phyloP scores from a whole-genome alignment of 2,113 vertebrate species.

The Corvus cornix region DNA sequence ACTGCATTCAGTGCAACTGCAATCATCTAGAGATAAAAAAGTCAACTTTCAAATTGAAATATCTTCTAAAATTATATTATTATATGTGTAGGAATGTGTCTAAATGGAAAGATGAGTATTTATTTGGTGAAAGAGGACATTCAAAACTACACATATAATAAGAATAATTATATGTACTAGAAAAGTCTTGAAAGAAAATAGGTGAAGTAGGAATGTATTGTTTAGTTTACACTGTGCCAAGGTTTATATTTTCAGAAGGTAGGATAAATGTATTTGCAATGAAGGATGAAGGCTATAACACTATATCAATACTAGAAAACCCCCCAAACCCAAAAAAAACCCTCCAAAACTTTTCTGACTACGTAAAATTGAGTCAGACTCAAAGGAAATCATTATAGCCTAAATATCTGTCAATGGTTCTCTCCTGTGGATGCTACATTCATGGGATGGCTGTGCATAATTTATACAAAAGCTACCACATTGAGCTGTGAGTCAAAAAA shows the following conservation, averaged over 20 bases:
- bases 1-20: neutral
- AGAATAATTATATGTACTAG: neutral
- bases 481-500: neutral
- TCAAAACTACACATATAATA: neutral
- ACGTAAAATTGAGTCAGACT: neutral
- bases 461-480: neutral
- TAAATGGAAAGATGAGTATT: neutral
- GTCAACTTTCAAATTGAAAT: neutral
- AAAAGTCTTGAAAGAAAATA: neutral
- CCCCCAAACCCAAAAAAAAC: rapidly evolving
- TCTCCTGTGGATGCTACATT: neutral
- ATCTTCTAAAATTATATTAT: neutral
- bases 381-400: neutral
- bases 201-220: neutral
- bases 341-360: neutral
- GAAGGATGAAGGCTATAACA: neutral
- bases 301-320: neutral
- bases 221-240: neutral
- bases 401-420: neutral
- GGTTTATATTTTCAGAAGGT: neutral
- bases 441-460: neutral
- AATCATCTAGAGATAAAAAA: neutral
- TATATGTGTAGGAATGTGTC: neutral
- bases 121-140: neutral
- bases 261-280: neutral